phyloP scores from a whole-genome alignment of 2,797 vertebrate genomes.

The Smutsia gigantea region DNA sequence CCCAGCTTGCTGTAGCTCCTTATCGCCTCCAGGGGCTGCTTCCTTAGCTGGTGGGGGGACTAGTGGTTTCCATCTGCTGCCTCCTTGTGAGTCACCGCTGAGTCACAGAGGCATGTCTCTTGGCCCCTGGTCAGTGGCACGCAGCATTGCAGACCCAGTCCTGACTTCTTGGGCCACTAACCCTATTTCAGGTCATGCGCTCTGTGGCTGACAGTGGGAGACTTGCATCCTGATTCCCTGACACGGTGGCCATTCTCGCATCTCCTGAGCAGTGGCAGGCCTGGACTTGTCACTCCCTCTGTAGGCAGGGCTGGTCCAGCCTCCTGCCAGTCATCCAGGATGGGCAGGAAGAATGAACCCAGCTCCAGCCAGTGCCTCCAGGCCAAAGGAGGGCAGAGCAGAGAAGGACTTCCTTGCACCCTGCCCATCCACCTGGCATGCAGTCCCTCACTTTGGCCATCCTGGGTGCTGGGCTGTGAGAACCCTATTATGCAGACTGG shows the following conservation, averaged over 20 bases:
- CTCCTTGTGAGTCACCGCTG: neutral
- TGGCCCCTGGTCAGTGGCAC: neutral
- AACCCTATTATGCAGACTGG: no score
- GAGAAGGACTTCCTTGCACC: neutral
- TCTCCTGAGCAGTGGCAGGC: rapidly evolving
- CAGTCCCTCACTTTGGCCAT: neutral
- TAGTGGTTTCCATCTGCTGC: neutral
- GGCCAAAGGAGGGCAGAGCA: neutral
- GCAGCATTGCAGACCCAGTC: neutral
- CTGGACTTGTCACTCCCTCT: neutral
- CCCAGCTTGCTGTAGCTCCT: rapidly evolving
- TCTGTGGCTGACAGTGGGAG: neutral
- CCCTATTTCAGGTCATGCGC: neutral
- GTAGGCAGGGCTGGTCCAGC: neutral
- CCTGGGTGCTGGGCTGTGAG: neutral
- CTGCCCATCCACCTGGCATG: neutral
- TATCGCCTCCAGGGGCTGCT: neutral
- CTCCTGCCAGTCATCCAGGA: neutral
- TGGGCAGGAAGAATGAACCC: neutral
- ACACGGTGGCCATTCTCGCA: neutral
- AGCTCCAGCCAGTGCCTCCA: neutral
- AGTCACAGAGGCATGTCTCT: neutral
- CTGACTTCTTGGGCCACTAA: neutral
- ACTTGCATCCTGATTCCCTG: neutral
- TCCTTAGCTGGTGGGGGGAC: neutral